Percentiles rank a stretch among this genome's conserved stretches.
Conservation (phyloP, 2,797 vertebrate genomes). For the Amblyopsis hoosieri region DNA sequence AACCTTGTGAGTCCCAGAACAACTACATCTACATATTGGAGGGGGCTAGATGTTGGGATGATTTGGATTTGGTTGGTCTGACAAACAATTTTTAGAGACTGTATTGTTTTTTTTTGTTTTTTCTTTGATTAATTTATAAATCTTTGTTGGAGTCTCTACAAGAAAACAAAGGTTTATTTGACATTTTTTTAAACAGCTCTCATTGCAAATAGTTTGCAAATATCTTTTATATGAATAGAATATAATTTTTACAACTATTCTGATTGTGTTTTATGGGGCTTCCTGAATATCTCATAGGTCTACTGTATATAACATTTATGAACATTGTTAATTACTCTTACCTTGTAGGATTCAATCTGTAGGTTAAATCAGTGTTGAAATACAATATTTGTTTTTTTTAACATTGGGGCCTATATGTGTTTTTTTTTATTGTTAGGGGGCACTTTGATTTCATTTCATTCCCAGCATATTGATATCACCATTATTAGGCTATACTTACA, state of each 20-base stretch:
- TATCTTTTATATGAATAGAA: background rate
- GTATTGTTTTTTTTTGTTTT: constrained; percentile 20
- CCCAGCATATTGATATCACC: too few relatives aligned
- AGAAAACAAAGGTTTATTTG: constrained; percentile 1
- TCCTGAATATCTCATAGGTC: too few relatives aligned
- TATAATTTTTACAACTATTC: background rate
- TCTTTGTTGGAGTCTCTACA: constrained; percentile 19
- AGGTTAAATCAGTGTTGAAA: too few relatives aligned
- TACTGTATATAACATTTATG: too few relatives aligned
- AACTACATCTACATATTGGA: constrained; percentile 2
- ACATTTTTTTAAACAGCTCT: constrained; percentile 4
- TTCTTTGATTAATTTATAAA: constrained; percentile 41
- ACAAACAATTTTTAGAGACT: constrained; percentile 18
- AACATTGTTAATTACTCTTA: too few relatives aligned
- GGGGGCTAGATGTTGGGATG: background rate
- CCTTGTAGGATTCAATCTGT: too few relatives aligned
- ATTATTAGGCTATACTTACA: too few relatives aligned
- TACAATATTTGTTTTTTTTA: too few relatives aligned
- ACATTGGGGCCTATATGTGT: too few relatives aligned
- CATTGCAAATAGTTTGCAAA: background rate
- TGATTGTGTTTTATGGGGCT: background rate
- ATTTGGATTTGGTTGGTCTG: constrained; percentile 11
- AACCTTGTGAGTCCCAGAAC: constrained; percentile 3
- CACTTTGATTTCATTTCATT: too few relatives aligned
- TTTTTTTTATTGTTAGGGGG: too few relatives aligned